Base-by-base conservation (phyloP, 2,888 invertebrate genomes). In the Agrotis ipsilon region DNA sequence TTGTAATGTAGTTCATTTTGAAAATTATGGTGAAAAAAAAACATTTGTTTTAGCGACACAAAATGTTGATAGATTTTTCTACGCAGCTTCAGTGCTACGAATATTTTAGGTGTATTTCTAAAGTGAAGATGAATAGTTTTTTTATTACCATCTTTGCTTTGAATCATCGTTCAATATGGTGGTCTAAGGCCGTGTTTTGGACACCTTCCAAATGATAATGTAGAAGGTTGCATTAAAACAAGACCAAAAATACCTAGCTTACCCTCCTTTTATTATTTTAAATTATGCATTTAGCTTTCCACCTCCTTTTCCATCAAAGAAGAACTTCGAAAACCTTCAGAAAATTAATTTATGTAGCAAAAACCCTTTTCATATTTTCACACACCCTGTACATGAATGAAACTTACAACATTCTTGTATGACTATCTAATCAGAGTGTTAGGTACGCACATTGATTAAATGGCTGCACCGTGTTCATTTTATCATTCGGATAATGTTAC, bases 351-450 rank as follows among this genome's bases (percentile, higher is more conserved):
- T 19, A 19, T n/a, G 9, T 19, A 27, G n/a, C 1, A 11, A 27
- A 49, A 54, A 27, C 13, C 27, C 5, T 19, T 39, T 27, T 7
- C 1, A 1, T 9, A n/a, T 64, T 67, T 70, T 18, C 14, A 32
- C 19, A 39, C 82, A 67, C 0, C 73, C 78, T 80, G 63, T 83
- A 75, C 51, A 21, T 14, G 7, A 9, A 52, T 60, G 46, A 16
- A 39, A 73, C 74, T 81, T 78, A 81, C 77, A 86, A 93, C 88
- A 94, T 92, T 94, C 92, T 92, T 93, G 89, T 91, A 92, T 86
- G 88, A 86, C 88, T 94, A 95, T 95, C 95, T 96, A 89, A 96
- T 96, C 95, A 87, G 19, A 54, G 73, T 66, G 80, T 87, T 91
- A 90, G 88, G 84, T 76, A 88, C 88, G 89, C 93, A 91, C 88